Evolutionary conservation across 2,113 vertebrate genomes (phyloP).

Genomic region (Aleadryas rufinucha): DNA sequence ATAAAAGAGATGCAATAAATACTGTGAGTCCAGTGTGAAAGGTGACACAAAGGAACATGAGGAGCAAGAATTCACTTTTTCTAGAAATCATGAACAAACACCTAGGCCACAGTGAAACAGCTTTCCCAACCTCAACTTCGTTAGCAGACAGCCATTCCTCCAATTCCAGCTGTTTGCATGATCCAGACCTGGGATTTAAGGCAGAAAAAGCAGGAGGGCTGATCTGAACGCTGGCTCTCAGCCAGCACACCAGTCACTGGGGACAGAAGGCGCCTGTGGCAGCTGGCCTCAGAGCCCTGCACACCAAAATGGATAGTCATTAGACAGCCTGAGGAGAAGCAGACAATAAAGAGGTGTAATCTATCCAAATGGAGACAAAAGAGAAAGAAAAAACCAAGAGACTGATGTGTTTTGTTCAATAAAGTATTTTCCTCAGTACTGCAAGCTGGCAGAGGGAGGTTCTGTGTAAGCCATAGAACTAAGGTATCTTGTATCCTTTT

Average conservation of each 20-base stretch:
- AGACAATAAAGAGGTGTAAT: neutral
- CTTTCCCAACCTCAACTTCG: neutral
- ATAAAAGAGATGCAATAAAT: neutral
- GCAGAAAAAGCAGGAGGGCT: neutral
- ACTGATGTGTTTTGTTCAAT: neutral
- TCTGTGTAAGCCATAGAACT: neutral
- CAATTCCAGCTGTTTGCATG: neutral
- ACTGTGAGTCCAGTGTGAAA: neutral
- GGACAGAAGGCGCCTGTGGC: neutral
- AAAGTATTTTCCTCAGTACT: neutral
- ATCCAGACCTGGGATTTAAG: neutral
- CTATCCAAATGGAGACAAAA: neutral
- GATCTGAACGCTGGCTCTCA: neutral
- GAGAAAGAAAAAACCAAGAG: neutral
- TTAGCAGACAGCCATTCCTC: neutral
- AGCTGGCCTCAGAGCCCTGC: neutral
- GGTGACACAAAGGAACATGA: fast-evolving
- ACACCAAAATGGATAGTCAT: neutral
- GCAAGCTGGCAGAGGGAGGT: neutral
- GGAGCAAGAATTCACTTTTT: neutral
- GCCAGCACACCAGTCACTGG: neutral
- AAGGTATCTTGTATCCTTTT: neutral
- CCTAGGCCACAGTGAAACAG: neutral
- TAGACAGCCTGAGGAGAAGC: neutral
- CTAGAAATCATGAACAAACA: neutral